Conservation (phyloP, 2,888 invertebrate species). For the Prosopocoilus inquinatus region DNA sequence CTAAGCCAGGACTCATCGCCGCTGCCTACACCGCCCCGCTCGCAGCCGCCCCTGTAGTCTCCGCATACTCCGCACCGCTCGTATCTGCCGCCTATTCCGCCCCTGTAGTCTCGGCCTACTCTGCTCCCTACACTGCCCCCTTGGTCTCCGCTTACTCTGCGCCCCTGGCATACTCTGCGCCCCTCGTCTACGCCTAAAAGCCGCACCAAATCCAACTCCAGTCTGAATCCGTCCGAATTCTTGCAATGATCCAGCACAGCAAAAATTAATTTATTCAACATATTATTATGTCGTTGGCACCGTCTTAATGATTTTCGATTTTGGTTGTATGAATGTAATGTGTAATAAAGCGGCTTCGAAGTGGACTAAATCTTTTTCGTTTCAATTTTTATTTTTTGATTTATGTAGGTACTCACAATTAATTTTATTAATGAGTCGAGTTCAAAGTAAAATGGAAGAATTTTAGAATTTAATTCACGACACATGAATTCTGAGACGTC, state of each 20-base stretch:
- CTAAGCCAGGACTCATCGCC: slow-evolving; percentile 22
- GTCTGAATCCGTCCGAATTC: neutral
- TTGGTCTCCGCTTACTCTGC: slow-evolving; percentile 36
- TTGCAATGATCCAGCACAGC: neutral
- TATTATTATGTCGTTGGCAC: neutral
- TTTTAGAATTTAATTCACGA: too few relatives aligned
- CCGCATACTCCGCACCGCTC: slow-evolving; percentile 32
- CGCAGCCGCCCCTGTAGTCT: slow-evolving; percentile 30
- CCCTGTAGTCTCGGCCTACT: slow-evolving; percentile 25
- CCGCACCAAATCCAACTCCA: neutral
- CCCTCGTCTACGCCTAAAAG: slow-evolving; percentile 13
- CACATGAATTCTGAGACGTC: too few relatives aligned
- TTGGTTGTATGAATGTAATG: too few relatives aligned
- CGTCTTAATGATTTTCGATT: too few relatives aligned
- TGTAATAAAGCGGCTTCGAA: too few relatives aligned
- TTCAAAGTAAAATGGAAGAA: too few relatives aligned
- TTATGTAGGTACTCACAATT: too few relatives aligned
- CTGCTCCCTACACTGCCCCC: slow-evolving; percentile 34
- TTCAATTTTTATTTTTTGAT: too few relatives aligned
- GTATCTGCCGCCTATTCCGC: slow-evolving; percentile 26
- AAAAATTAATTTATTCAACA: neutral
- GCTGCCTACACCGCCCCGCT: slow-evolving; percentile 38
- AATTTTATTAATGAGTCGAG: too few relatives aligned
- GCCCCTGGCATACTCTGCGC: slow-evolving; percentile 17
- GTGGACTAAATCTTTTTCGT: too few relatives aligned